Conservation (phyloP, 2,888 invertebrate genomes). For the Euspilapteryx auroguttella region DNA sequence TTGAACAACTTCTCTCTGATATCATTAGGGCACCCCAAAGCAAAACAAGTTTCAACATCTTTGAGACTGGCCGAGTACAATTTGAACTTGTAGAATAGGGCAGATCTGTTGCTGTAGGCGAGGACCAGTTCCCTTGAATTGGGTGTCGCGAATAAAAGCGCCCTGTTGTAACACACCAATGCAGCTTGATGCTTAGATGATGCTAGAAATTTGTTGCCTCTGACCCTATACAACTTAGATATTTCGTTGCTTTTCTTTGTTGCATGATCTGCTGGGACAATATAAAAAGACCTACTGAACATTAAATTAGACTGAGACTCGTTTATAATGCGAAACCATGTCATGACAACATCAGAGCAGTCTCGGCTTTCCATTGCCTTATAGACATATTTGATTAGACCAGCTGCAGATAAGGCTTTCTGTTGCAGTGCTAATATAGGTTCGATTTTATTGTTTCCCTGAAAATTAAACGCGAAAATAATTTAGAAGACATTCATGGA, state of each 20-base stretch:
- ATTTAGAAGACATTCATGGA: too few species aligned
- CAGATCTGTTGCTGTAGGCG: constrained; percentile 16
- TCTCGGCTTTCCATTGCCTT: not conserved
- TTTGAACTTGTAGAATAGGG: constrained; percentile 9
- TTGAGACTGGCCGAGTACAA: constrained; percentile 10
- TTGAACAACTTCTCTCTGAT: constrained; percentile 11
- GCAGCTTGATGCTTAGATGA: constrained; percentile 8
- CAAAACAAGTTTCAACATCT: constrained; percentile 14
- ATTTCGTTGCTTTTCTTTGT: constrained; percentile 8
- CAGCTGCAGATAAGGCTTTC: too few species aligned
- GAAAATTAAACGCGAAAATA: too few species aligned
- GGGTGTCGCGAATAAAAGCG: constrained; percentile 14
- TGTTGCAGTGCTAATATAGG: too few species aligned
- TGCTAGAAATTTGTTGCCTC: constrained; percentile 11
- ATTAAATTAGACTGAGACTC: not conserved
- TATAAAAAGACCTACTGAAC: too few species aligned
- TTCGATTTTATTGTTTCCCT: too few species aligned
- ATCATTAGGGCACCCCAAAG: constrained; percentile 12
- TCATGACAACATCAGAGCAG: not conserved
- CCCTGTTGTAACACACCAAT: constrained; percentile 12
- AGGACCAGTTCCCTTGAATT: constrained; percentile 11
- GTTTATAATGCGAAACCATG: too few species aligned
- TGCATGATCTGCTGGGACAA: not conserved
- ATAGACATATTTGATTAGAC: not conserved
- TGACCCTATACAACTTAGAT: constrained; percentile 11